A percentile compares a stretch with the other conserved stretches of the same genome.
Evolutionary conservation across 2,797 vertebrate species (phyloP).

Genomic region (Falco rusticolus): DNA sequence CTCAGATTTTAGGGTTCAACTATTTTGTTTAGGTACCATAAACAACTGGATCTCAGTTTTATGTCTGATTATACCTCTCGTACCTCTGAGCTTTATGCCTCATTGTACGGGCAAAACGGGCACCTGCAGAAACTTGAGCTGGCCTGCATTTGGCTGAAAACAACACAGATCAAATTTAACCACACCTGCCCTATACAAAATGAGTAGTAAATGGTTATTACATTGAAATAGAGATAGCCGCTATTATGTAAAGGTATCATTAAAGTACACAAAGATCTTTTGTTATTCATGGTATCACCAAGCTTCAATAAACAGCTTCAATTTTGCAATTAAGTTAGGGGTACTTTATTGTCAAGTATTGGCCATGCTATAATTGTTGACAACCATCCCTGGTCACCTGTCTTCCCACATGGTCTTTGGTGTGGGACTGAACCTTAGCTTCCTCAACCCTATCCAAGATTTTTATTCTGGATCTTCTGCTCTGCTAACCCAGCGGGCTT

Average conservation of each 20-base stretch:
- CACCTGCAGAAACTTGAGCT: slow-evolving; percentile 15
- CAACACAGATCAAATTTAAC: background rate
- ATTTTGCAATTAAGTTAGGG: background rate
- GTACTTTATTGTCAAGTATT: background rate
- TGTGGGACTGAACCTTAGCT: background rate
- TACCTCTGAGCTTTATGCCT: background rate
- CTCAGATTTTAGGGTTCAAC: background rate
- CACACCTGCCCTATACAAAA: background rate
- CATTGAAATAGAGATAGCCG: background rate
- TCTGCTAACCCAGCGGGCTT: background rate
- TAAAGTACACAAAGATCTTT: background rate
- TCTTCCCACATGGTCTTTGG: background rate
- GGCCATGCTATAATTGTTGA: background rate
- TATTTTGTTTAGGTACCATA: background rate
- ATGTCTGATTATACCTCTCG: background rate
- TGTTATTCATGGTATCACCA: background rate
- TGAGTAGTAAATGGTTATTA: background rate
- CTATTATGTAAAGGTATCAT: background rate
- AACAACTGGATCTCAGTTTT: background rate
- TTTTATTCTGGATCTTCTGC: background rate
- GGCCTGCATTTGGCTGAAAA: background rate
- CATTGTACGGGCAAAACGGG: background rate
- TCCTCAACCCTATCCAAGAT: background rate
- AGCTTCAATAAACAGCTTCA: background rate
- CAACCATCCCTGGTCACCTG: background rate